Evolutionary conservation across 2,888 invertebrate genomes (phyloP), one percentile per base, ranked within the genome.

Genomic region (Tortrix viridana): DNA sequence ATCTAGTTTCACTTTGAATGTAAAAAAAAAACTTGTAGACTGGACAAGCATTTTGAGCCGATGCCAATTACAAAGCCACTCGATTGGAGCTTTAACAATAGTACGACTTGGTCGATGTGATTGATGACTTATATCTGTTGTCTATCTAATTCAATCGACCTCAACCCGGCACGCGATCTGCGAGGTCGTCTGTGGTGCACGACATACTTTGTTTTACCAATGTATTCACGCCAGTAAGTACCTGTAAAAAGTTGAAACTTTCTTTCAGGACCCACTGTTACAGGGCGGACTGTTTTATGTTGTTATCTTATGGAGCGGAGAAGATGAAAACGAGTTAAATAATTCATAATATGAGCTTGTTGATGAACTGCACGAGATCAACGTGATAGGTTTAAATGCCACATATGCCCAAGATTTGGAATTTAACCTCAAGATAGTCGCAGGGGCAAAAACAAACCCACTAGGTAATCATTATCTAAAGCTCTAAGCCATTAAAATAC

Each of bases 121-220:
- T 87, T 85, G 84, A 88, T 86, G 82, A 75, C 74, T 74, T 75
- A 74, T 80, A 80, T 79, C 80, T 82, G 79, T 82, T 82, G 82
- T 81, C 82, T 80, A 82, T 84, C 79, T 84, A 82, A 84, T 84
- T 86, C 81, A 84, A 85, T 81, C 80, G 82, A 73, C 79, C 79
- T 79, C 75, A 71, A 78, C 59, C 67, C 55, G 59, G 67, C 86
- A 88, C 87, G 87, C 86, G 74, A 86, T 60, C 75, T 71, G 74
- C 70, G 68, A 71, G 79, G 77, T 80, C 78, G 81, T 76, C 82
- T 77, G 74, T 77, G 72, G 73, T 67, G 74, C 79, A 82, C 81
- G 79, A 76, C 75, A 84, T 74, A 67, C 68, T 62, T 23, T 71
- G 65, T 55, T 71, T 71, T 66, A 64, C 50, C 55, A 43, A 41